Evolutionary conservation across 1,140 invertebrate genomes (phyloP).

Genomic region (Anastrepha obliqua): DNA sequence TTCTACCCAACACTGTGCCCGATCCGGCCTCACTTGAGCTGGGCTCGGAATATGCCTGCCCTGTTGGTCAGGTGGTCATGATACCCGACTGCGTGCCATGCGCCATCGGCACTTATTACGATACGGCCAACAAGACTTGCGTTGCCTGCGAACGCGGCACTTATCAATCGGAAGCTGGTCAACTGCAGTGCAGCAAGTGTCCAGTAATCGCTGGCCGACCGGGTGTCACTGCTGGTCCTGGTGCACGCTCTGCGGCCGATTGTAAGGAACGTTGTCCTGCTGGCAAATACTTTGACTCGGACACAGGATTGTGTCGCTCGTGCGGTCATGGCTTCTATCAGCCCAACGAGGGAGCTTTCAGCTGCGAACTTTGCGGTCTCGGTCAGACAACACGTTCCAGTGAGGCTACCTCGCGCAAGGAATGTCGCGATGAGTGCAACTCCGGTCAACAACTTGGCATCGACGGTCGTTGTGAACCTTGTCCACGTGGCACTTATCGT

Average conservation of each 20-base stretch:
- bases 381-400: slow-evolving; percentile 94
- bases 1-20: slow-evolving; percentile 94
- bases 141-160: slow-evolving; percentile 89
- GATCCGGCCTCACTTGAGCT: slow-evolving; percentile 91
- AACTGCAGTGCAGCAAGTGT: slow-evolving; percentile 90
- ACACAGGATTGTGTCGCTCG: slow-evolving; percentile 87
- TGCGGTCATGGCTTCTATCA: slow-evolving; percentile 97
- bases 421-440: slow-evolving; percentile 93
- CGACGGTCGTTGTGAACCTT: slow-evolving; percentile 94
- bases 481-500: slow-evolving; percentile 92
- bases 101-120: slow-evolving; percentile 92
- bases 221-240: slow-evolving; percentile 89
- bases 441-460: slow-evolving; percentile 91
- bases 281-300: slow-evolving; percentile 93
- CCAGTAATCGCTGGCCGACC: slow-evolving; percentile 89
- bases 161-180: slow-evolving; percentile 95
- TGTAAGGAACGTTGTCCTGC: slow-evolving; percentile 95
- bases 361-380: slow-evolving; percentile 90
- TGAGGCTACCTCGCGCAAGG: slow-evolving; percentile 90
- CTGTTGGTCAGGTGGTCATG: slow-evolving; percentile 93
- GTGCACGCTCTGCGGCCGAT: slow-evolving; percentile 89
- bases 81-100: slow-evolving; percentile 95
- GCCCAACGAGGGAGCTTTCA: slow-evolving; percentile 91
- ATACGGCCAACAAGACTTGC: slow-evolving; percentile 85
- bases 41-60: slow-evolving; percentile 94